Percentiles rank a stretch among this genome's conserved stretches.
Conservation (phyloP, 2,797 vertebrate species). For the Alectoris magna region DNA sequence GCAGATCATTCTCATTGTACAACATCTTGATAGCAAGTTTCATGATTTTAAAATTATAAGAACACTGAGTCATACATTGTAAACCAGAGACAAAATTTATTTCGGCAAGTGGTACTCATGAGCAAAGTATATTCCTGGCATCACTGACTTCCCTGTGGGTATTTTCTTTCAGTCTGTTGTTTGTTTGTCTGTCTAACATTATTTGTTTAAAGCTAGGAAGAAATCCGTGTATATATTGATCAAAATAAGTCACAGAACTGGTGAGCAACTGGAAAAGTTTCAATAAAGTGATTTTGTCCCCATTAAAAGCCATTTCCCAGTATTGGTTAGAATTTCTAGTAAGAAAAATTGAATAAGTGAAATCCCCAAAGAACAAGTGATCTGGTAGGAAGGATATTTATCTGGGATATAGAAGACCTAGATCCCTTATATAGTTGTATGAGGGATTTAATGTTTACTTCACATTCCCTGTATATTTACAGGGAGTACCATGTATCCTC, state of each 20-base stretch:
- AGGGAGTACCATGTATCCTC: neutral
- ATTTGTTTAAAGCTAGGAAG: neutral
- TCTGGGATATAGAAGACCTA: neutral
- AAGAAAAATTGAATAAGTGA: neutral
- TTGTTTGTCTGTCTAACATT: neutral
- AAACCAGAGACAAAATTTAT: neutral
- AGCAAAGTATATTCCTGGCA: neutral
- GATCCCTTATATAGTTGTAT: neutral
- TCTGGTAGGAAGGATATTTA: neutral
- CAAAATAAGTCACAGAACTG: neutral
- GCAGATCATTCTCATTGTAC: neutral
- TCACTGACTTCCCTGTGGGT: neutral
- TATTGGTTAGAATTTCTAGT: neutral
- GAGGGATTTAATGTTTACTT: neutral
- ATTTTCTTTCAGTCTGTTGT: neutral
- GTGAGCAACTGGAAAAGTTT: neutral
- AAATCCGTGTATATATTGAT: neutral
- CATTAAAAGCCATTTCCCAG: neutral
- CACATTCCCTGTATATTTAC: neutral
- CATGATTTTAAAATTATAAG: neutral
- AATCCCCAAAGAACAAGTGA: neutral
- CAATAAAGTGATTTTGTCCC: neutral
- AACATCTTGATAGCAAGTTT: neutral
- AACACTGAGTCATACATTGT: neutral
- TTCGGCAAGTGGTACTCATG: neutral